A percentile compares a stretch with the other conserved stretches of the same genome.
Conservation (phyloP, 1,140 invertebrate genomes). For the Maniola jurtina region DNA sequence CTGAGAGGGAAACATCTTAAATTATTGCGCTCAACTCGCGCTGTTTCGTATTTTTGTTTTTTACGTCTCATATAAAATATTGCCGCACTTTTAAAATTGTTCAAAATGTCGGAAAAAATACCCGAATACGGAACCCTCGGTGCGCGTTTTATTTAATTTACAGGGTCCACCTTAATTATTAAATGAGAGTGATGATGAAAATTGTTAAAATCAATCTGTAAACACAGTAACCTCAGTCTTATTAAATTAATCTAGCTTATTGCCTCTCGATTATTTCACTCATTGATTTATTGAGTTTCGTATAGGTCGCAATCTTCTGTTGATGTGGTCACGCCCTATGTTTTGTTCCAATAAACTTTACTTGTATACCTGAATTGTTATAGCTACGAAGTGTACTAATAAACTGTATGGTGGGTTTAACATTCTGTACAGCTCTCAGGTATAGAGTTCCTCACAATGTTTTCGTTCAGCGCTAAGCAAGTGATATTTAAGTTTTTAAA, state of each 20-base stretch:
- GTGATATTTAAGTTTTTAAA: too few relatives aligned
- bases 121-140: too few relatives aligned
- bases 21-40: background rate
- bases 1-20: slow-evolving; percentile 5
- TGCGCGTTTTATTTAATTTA: too few relatives aligned
- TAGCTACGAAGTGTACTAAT: slow-evolving; percentile 1
- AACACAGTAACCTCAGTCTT: background rate
- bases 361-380: slow-evolving; percentile 16
- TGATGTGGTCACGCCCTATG: background rate
- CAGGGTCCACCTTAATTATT: too few relatives aligned
- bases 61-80: background rate
- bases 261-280: background rate
- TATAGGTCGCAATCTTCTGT: background rate
- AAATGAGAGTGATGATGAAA: background rate
- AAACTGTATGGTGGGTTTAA: background rate
- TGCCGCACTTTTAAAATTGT: background rate
- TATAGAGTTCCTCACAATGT: too few relatives aligned
- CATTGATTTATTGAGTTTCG: background rate
- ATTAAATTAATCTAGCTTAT: background rate
- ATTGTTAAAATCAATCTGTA: background rate
- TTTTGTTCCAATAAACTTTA: slow-evolving; percentile 14
- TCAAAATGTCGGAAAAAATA: background rate
- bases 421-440: too few relatives aligned
- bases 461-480: too few relatives aligned
- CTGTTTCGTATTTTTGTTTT: background rate